Percentiles rank a stretch among this genome's conserved stretches.
phyloP scores from a whole-genome alignment of 2,113 vertebrate genomes.

The Laticauda laticaudata region DNA sequence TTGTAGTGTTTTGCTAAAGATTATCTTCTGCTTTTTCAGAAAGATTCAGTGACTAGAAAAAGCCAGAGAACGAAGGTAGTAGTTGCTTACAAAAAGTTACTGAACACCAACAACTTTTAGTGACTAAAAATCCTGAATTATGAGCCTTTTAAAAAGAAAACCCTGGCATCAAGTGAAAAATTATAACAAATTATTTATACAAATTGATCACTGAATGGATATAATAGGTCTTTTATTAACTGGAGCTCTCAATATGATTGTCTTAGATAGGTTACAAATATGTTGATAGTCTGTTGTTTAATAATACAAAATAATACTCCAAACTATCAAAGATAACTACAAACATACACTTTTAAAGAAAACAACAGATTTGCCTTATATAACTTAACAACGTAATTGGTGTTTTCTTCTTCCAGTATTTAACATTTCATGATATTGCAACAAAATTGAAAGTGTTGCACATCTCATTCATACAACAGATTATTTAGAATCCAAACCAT shows the following conservation, averaged over 20 bases:
- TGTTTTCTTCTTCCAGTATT: not conserved
- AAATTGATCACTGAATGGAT: not conserved
- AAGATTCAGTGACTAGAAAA: not conserved
- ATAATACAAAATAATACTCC: not conserved
- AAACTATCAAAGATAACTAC: not conserved
- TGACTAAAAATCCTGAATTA: not conserved
- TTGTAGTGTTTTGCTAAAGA: not conserved
- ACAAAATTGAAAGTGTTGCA: not conserved
- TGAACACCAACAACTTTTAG: not conserved
- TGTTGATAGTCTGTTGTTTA: not conserved
- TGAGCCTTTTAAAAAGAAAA: not conserved
- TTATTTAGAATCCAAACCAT: not conserved
- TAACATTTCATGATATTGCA: not conserved
- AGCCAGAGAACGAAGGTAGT: not conserved
- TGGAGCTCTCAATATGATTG: rapidly evolving
- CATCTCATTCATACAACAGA: not conserved
- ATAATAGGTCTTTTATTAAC: not conserved
- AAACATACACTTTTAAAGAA: not conserved
- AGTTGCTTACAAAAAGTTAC: not conserved
- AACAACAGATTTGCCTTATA: not conserved
- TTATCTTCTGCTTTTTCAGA: not conserved
- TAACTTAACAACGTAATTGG: not conserved
- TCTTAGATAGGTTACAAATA: not conserved
- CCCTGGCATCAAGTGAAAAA: rapidly evolving
- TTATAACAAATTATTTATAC: not conserved